Evolutionary conservation across 2,888 invertebrate species (phyloP), one percentile per base, ranked within the genome.

Genomic region (Drosophila parthenogenetica): DNA sequence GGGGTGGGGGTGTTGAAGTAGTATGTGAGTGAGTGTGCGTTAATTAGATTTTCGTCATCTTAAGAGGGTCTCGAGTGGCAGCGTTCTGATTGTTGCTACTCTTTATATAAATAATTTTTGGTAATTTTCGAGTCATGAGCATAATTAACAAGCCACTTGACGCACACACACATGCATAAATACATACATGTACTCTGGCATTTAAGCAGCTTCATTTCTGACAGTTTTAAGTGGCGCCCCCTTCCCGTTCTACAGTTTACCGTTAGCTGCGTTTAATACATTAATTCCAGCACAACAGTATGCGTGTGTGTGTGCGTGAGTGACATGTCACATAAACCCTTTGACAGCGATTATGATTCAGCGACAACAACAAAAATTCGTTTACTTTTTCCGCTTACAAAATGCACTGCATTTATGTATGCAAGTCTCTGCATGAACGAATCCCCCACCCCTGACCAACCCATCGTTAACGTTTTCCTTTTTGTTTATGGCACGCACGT

Each of bases 81-180:
- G 16, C 49, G 64, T 68, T 70, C 46, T 63, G 81, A 80, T 87
- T 87, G 59, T 51, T 77, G 40, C 25, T 29, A 8, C 29, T 29
- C 29, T 29, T 73, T 54, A 53, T 64, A 43, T 50, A 66, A 58
- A 64, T 60, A 13, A 0, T 64, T 79, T 86, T 54, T 29, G 85
- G 46, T 66, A 81, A 69, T 85, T 75, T 60, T 75, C 59, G 16
- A 81, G 66, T 54, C 61, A 76, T 79, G 45, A 67, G 62, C 73
- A 80, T 88, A 89, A 88, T 83, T 88, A 83, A 88, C 89, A 83
- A 88, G 83, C 81, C 89, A 83, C 83, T 83, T 83, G 87, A 86
- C 83, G 73, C 62, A 66, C 61, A 58, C 64, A 60, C 37, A 53
- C 29, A 46, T 16, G 13, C 39, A 37, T 54, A 35, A 48, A 29